A percentile compares a stretch with the other conserved stretches of the same genome.
Evolutionary conservation across 2,888 invertebrate genomes (phyloP).

Genomic region (Conus canariensis): DNA sequence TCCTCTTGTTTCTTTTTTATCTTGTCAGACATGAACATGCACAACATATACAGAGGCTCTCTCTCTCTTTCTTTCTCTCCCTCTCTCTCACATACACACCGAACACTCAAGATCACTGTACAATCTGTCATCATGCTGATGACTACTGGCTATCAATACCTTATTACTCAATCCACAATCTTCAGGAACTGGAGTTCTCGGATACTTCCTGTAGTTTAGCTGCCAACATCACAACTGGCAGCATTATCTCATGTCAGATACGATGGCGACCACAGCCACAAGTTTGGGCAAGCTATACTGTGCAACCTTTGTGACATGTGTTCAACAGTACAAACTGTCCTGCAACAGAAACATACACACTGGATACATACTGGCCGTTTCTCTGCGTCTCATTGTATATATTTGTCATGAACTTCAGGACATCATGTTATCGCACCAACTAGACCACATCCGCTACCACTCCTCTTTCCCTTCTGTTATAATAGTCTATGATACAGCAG

Average conservation of each 20-base stretch:
- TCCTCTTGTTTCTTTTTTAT: neutral
- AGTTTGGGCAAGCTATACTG: neutral
- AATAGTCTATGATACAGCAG: neutral
- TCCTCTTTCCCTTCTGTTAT: neutral
- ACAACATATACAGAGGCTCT: neutral
- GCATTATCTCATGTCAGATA: neutral
- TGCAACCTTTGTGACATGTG: neutral
- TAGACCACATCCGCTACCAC: neutral
- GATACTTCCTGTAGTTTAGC: neutral
- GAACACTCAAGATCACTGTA: neutral
- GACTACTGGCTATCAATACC: neutral
- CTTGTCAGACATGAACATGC: neutral
- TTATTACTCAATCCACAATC: neutral
- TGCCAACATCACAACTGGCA: neutral
- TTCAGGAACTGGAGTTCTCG: neutral
- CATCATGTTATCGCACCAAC: neutral
- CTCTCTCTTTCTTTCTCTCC: neutral
- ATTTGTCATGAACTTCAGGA: neutral
- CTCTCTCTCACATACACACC: neutral
- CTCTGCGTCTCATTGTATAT: neutral
- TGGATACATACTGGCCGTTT: conserved; percentile 7
- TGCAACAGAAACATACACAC: neutral
- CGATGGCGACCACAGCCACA: neutral
- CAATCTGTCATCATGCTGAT: neutral
- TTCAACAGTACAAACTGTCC: neutral